These are phyloP conservation scores for Drosophila borealis DNA, from an alignment of 2,888 invertebrate species.

Conservation along the genomic window DNA sequence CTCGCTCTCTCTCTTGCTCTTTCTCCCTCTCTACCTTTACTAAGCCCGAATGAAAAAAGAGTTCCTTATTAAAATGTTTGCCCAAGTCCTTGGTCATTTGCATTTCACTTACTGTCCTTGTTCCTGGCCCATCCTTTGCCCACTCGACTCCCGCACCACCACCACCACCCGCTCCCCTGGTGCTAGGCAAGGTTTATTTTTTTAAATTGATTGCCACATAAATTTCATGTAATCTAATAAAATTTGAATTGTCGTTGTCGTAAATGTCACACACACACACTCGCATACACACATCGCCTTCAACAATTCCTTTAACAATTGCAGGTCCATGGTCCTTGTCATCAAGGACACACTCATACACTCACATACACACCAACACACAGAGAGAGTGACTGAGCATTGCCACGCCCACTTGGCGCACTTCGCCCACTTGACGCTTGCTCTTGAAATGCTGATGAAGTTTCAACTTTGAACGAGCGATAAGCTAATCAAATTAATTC, in stretches of 20 bases:
- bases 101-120: conserved; percentile 53
- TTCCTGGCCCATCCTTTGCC: not conserved
- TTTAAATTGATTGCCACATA: conserved; percentile 78
- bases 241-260: conserved; percentile 77
- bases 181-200: conserved; percentile 47
- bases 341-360: conserved; percentile 28
- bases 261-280: conserved; percentile 37
- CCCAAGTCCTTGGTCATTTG: conserved; percentile 60
- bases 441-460: conserved; percentile 63
- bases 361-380: conserved; percentile 5
- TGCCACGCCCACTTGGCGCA: conserved; percentile 40
- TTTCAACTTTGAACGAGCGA: conserved; percentile 78
- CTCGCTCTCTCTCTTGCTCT: not conserved
- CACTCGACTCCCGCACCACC: not conserved
- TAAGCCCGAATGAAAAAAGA: conserved; percentile 38
- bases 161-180: not conserved
- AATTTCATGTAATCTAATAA: conserved; percentile 79
- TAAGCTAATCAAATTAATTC: conserved; percentile 79
- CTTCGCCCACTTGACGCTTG: conserved; percentile 9
- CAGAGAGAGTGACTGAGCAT: conserved; percentile 7
- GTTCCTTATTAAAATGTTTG: conserved; percentile 71
- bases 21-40: conserved; percentile 48
- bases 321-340: conserved; percentile 53
- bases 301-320: conserved; percentile 33
- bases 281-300: not conserved